Evolutionary conservation across 2,113 vertebrate species (phyloP).

Genomic region (Sapajus apella): DNA sequence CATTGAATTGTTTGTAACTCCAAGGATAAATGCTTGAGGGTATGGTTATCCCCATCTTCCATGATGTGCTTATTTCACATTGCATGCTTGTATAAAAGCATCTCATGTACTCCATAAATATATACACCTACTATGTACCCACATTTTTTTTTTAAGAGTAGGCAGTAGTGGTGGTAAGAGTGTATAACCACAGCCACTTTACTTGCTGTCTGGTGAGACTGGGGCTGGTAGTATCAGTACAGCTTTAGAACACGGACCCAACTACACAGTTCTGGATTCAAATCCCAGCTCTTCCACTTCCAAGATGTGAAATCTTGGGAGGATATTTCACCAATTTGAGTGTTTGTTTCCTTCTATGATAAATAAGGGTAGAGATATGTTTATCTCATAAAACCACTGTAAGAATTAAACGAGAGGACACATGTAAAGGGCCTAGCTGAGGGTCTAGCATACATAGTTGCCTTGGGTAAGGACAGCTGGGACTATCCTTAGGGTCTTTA

Average conservation of each 20-base stretch:
- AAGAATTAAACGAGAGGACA: background rate
- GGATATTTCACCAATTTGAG: background rate
- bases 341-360: background rate
- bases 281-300: background rate
- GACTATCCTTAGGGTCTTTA: background rate
- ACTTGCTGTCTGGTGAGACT: background rate
- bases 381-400: background rate
- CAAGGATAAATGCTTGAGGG: too few species aligned
- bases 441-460: background rate
- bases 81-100: too few species aligned
- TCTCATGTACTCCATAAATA: too few species aligned
- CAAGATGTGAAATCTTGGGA: background rate
- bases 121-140: too few species aligned
- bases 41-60: too few species aligned
- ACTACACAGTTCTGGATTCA: background rate
- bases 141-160: background rate
- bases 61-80: too few species aligned
- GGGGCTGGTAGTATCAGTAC: background rate
- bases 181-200: background rate
- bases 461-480: background rate
- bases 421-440: background rate
- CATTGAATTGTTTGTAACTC: too few species aligned
- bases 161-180: background rate
- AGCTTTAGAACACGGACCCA: background rate
- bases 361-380: background rate